Evolutionary conservation across 2,888 invertebrate species (phyloP).

Genomic region (Drosophila aldrichi): DNA sequence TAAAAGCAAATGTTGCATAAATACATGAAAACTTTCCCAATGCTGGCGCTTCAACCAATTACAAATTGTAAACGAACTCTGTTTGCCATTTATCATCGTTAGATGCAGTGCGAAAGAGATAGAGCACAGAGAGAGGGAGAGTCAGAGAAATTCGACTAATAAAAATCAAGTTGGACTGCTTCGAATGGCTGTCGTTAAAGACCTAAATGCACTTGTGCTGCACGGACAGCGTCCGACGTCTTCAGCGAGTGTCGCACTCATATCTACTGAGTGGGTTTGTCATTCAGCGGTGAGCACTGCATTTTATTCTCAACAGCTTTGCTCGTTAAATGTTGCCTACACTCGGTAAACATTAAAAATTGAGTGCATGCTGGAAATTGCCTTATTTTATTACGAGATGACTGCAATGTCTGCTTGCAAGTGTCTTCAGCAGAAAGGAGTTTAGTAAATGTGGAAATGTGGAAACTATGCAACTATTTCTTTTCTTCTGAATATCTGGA

Average conservation of each 20-base stretch:
- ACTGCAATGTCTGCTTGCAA: neutral
- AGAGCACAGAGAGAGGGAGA: neutral
- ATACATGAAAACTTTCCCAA: conserved; percentile 67
- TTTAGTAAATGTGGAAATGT: neutral
- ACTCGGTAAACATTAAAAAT: conserved; percentile 11
- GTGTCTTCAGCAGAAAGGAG: neutral
- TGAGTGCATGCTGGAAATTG: neutral
- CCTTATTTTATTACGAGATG: neutral
- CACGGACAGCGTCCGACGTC: conserved; percentile 7
- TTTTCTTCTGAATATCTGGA: no score
- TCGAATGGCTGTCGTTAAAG: conserved; percentile 22
- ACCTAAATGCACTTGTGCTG: conserved; percentile 33
- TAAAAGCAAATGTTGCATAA: conserved; percentile 80
- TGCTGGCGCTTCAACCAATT: conserved; percentile 42
- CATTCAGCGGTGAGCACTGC: conserved; percentile 19
- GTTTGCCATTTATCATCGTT: conserved; percentile 64
- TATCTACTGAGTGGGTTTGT: conserved; percentile 12
- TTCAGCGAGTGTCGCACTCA: neutral
- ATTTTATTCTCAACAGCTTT: conserved; percentile 36
- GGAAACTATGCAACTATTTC: no score
- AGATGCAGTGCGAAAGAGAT: conserved; percentile 27
- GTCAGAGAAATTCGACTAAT: conserved; percentile 33
- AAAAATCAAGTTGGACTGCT: conserved; percentile 52
- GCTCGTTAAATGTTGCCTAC: conserved; percentile 32
- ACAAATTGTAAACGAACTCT: conserved; percentile 50